phyloP scores from a whole-genome alignment of 2,113 vertebrate genomes.

The Strix aluco region DNA sequence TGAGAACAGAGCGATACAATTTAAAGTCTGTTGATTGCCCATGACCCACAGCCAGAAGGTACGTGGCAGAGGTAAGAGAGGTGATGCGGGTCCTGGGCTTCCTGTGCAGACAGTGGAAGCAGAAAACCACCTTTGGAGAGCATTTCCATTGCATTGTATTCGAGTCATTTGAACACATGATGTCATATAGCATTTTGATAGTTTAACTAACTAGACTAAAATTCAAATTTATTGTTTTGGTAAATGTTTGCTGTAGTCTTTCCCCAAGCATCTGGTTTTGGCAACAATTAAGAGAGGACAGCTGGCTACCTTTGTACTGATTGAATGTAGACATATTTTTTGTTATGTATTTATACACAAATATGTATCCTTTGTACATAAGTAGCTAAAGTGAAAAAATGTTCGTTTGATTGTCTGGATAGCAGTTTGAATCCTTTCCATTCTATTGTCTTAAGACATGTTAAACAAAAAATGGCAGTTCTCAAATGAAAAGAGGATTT shows the following conservation, averaged over 20 bases:
- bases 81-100: background rate
- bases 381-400: background rate
- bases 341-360: background rate
- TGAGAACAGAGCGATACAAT: background rate
- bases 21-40: background rate
- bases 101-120: background rate
- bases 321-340: background rate
- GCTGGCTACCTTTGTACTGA: background rate
- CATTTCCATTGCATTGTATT: background rate
- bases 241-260: background rate
- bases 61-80: accelerated
- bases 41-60: background rate
- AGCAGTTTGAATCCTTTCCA: background rate
- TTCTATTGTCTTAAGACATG: background rate
- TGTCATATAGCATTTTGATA: background rate
- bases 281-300: background rate
- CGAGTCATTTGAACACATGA: background rate
- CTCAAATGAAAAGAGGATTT: background rate
- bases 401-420: background rate
- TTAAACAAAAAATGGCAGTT: background rate
- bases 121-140: background rate
- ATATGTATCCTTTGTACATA: background rate
- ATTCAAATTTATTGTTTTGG: background rate
- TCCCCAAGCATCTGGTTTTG: background rate
- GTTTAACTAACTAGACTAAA: background rate